Evolutionary conservation across 2,113 vertebrate species (phyloP).

Genomic region (Paracyprichromis sp.): DNA sequence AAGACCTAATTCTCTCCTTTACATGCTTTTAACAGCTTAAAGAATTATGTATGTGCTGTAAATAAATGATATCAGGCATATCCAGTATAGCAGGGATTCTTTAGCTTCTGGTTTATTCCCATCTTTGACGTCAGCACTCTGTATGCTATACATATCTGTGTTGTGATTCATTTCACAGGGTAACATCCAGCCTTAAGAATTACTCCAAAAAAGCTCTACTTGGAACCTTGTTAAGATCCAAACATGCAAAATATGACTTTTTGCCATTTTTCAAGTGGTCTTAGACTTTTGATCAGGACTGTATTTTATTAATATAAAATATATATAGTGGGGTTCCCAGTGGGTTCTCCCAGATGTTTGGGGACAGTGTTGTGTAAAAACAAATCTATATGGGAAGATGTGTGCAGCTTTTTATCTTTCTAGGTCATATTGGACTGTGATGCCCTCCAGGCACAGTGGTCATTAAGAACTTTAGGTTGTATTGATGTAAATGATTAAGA

Average conservation of each 20-base stretch:
- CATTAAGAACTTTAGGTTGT: not conserved
- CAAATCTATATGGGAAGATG: not conserved
- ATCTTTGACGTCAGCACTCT: not conserved
- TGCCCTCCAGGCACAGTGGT: not conserved
- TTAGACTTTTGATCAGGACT: not conserved
- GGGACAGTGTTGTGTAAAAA: not conserved
- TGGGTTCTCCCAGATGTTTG: not conserved
- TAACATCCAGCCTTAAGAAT: not conserved
- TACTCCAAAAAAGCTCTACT: not conserved
- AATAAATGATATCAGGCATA: not conserved
- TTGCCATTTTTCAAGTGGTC: not conserved
- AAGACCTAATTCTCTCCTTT: not conserved
- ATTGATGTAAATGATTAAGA: not conserved
- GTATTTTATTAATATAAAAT: not conserved
- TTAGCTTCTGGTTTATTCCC: not conserved
- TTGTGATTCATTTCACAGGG: not conserved
- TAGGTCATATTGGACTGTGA: not conserved
- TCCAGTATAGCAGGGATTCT: not conserved
- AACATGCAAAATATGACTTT: not conserved
- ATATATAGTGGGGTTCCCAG: not conserved
- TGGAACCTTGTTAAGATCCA: not conserved
- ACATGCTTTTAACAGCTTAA: not conserved
- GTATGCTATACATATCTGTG: not conserved
- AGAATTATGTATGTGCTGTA: not conserved
- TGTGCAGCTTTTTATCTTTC: not conserved